Conservation (phyloP, 2,797 vertebrate genomes). For the Brotula barbata region DNA sequence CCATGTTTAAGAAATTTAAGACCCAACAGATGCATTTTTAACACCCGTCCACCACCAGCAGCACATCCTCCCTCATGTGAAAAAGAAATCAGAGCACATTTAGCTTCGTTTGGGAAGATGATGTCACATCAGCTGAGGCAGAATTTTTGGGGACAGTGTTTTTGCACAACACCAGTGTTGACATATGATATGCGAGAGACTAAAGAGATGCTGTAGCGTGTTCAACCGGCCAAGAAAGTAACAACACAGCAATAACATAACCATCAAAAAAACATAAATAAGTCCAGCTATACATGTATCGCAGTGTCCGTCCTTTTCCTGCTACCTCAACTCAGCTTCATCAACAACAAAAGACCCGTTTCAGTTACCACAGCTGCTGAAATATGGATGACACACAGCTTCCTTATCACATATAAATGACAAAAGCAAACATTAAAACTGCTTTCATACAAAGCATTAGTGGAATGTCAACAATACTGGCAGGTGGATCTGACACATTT, state of each 20-base stretch:
- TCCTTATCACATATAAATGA: neutral
- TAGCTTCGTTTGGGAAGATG: too few species aligned
- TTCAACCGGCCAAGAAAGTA: neutral
- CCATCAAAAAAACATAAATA: neutral
- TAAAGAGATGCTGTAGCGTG: neutral
- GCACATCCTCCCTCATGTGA: too few species aligned
- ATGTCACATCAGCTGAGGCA: too few species aligned
- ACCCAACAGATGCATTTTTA: too few species aligned
- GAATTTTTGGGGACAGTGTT: too few species aligned
- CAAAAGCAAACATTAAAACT: slow-evolving; percentile 14
- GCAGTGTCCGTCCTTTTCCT: neutral
- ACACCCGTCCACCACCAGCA: too few species aligned
- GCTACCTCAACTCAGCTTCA: neutral
- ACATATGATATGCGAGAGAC: too few species aligned
- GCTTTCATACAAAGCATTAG: slow-evolving; percentile 18
- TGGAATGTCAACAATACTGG: slow-evolving; percentile 16
- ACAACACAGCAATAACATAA: neutral
- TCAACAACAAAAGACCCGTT: neutral
- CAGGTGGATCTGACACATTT: slow-evolving; percentile 15
- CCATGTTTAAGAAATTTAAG: too few species aligned
- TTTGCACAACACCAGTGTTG: too few species aligned
- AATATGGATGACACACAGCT: slow-evolving; percentile 27
- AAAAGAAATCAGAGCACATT: too few species aligned
- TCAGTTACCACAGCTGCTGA: slow-evolving; percentile 35
- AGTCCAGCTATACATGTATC: neutral